Percentiles rank a stretch among this genome's conserved stretches.
Evolutionary conservation across 2,113 vertebrate genomes (phyloP).

Genomic region (Otocyon megalotis): DNA sequence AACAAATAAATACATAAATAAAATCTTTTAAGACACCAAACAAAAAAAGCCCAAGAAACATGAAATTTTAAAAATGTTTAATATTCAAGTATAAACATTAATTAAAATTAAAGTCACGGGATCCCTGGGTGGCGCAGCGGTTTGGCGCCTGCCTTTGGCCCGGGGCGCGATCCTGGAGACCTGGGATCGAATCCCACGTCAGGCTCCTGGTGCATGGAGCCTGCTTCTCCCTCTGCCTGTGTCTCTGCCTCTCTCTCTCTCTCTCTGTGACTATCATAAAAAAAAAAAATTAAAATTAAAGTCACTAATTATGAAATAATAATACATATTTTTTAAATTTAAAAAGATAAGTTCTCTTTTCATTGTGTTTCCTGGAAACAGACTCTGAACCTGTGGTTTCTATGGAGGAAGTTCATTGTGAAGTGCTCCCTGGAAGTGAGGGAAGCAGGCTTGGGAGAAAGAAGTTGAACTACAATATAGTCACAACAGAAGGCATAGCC

Average conservation of each 20-base stretch:
- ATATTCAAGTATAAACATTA: conserved; percentile 5
- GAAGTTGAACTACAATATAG: not conserved
- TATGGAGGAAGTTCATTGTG: not conserved
- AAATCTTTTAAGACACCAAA: no score
- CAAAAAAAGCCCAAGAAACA: no score
- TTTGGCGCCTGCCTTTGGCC: no score
- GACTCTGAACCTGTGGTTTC: not conserved
- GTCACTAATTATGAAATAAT: not conserved
- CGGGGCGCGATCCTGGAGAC: no score
- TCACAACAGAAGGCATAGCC: not conserved
- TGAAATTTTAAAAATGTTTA: not conserved
- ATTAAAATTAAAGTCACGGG: conserved; percentile 43
- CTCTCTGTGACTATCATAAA: no score
- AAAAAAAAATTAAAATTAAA: conserved; percentile 56
- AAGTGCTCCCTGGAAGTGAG: not conserved
- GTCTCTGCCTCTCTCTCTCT: no score
- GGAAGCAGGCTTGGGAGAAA: not conserved
- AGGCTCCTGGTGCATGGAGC: no score
- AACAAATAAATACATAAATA: no score
- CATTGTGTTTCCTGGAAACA: not conserved
- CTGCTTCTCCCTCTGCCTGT: no score
- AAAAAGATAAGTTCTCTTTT: not conserved
- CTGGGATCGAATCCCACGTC: no score
- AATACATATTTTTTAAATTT: not conserved
- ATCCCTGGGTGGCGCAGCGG: no score